Evolutionary conservation across 2,797 vertebrate genomes (phyloP), one percentile per base, ranked within the genome.

Genomic region (Amphiprion clarkii): DNA sequence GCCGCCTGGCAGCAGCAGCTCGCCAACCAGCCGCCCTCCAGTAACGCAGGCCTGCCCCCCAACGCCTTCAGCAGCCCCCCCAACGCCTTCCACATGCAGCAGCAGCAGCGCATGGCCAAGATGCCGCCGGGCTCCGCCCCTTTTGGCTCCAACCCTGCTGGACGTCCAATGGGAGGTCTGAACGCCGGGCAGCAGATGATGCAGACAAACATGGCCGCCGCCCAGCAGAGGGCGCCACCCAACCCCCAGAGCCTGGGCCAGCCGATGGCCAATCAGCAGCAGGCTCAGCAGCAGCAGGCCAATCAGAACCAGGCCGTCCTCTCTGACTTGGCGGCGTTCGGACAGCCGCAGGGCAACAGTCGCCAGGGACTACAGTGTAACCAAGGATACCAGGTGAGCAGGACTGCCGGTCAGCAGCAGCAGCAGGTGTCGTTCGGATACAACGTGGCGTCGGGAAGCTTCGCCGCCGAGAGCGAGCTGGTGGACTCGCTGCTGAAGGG

Each of bases 401-500:
- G 97, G 90, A 95, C 96, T 0, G 78, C 95, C 49, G 92, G 71
- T 86, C 97, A 97, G 87, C 91, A 92, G 81, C 89, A 85, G 76
- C 92, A 94, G 78, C 93, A 94, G 88, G 91, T 98, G 79, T 94
- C 97, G n/a, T 99, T 99, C 0, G 93, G 95, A 14, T 99, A 97
- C 81, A 95, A 94, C 0, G 31, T 92, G 86, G 97, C 97, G 48
- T 91, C 96, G 0, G 96, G 96, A 12, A 91, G 89, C 55, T 95
- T 99, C 71, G 94, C 96, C 1, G 96, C 95, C 0, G 98, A 99
- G 71, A 95, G 96, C 0, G 98, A 99, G 65, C 94, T 99, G 87
- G 97, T 99, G 64, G 97, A 99, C 93, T 97, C 97, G 0, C 93
- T 99, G 91, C 92, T 99, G 82, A 99, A 99, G 94, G 96, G 95